phyloP scores from a whole-genome alignment of 1,140 invertebrate species.

The Akabosia matsudoensis region DNA sequence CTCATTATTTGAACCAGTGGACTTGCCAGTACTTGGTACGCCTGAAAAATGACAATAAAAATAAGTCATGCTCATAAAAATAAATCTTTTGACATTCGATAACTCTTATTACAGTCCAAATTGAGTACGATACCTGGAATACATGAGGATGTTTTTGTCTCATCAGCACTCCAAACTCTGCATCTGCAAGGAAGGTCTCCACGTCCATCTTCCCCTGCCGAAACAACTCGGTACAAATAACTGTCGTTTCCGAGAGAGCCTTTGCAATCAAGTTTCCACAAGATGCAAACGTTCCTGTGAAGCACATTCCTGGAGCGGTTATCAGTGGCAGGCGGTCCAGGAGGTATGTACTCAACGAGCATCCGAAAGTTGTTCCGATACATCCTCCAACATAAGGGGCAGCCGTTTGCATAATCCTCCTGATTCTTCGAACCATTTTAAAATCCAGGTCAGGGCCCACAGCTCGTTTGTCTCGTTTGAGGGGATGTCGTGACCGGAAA shows the following conservation, averaged over 20 bases:
- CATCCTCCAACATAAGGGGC: conserved; percentile 46
- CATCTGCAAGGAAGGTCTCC: conserved; percentile 44
- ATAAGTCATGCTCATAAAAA: background rate
- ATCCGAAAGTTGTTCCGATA: conserved; percentile 40
- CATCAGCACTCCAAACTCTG: conserved; percentile 39
- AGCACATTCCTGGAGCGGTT: conserved; percentile 36
- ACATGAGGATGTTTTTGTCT: conserved; percentile 3
- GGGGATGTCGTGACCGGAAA: too few species aligned
- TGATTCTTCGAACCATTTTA: too few species aligned
- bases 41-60: conserved; percentile 32
- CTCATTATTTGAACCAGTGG: conserved; percentile 41
- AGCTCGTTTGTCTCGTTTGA: too few species aligned
- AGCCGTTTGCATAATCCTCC: conserved; percentile 39
- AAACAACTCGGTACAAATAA: conserved; percentile 46
- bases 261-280: conserved; percentile 42
- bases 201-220: conserved; percentile 39
- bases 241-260: conserved; percentile 44
- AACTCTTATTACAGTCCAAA: background rate
- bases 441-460: too few species aligned
- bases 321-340: conserved; percentile 43
- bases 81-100: background rate
- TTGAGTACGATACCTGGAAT: conserved; percentile 24
- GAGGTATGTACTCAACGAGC: conserved; percentile 40
- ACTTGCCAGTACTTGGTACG: conserved; percentile 37
- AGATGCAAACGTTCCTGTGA: conserved; percentile 42